Percentiles rank a stretch among this genome's conserved stretches.
These are phyloP conservation scores for Monochamus saltuarius DNA, from an alignment of 1,140 invertebrate genomes.

Conservation along the genomic window DNA sequence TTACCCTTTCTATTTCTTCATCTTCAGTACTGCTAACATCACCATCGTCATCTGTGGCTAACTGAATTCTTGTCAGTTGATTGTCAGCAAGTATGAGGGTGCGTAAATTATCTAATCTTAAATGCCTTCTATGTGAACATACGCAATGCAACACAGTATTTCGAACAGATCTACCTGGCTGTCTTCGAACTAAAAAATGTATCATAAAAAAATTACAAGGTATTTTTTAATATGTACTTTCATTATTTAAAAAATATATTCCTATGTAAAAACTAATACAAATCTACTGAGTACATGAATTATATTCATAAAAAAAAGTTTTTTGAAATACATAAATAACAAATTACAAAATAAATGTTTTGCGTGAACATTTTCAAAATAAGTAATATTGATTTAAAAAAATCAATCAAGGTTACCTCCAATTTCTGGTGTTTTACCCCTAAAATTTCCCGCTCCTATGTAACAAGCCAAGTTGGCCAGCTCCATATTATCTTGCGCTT, in stretches of 20 bases:
- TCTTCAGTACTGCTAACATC: conserved; percentile 55
- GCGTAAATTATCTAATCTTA: conserved; percentile 75
- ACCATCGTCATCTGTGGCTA: conserved; percentile 74
- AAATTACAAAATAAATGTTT: no score
- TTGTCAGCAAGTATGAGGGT: conserved; percentile 87
- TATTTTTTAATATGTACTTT: background rate
- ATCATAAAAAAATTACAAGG: background rate
- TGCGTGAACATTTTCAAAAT: no score
- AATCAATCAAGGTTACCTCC: conserved; percentile 39
- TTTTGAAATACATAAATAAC: no score
- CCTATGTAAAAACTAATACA: no score
- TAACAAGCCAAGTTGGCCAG: conserved; percentile 67
- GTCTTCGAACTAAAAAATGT: conserved; percentile 42
- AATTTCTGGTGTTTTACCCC: conserved; percentile 52
- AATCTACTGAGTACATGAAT: no score
- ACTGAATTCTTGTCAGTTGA: conserved; percentile 71
- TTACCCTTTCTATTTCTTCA: conserved; percentile 61
- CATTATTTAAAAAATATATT: no score
- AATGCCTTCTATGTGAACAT: conserved; percentile 80
- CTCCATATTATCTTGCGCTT: conserved; percentile 62
- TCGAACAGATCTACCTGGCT: conserved; percentile 62
- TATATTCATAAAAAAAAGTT: no score
- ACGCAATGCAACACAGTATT: conserved; percentile 75
- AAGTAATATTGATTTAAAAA: conserved; percentile 19
- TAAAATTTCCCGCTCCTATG: conserved; percentile 38